Evolutionary conservation across 2,113 vertebrate genomes (phyloP), one percentile per base, ranked within the genome.

Genomic region (Petromus typicus): DNA sequence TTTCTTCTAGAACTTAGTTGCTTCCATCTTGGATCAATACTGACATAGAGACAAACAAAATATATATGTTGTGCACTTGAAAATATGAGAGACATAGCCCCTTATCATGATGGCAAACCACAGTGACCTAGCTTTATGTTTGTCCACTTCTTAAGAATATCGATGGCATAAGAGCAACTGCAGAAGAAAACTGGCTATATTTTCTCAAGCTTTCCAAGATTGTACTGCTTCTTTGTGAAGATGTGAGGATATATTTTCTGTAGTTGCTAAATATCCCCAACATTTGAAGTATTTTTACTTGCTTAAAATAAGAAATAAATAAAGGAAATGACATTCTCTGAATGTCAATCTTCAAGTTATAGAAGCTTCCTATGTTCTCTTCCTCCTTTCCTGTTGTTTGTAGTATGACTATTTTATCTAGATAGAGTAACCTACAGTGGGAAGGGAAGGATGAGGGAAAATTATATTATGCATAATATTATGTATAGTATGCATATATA

Each of bases 131-230:
- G 9, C 23, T 87, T 94, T 64, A 54, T 93, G 14, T 76, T 86
- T 83, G n/a, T 37, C 40, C 3, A 59, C 22, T 12, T 91, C 67
- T 57, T 96, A 40, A 64, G 80, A 94, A 51, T 94, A 94, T 79
- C 79, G 85, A 87, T 86, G 83, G 40, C 4, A 59, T 25, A 83
- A 80, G 34, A 40, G 4, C 23, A 73, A 83, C 20, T 67, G 16
- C 25, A 84, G 25, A 93, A 61, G 43, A 63, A 79, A 73, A 37
- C 85, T 61, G 37, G 22, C 22, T 71, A 37, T 86, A 82, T 95
- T 91, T 96, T 78, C 45, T 71, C 20, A 37, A 79, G 25, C 11
- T 92, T 93, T 96, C 45, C 82, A 32, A 78, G 66, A 67, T 13
- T 73, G 0, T 43, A 51, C 6, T 87, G 67, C 18, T 92, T 96